Evolutionary conservation across 2,888 invertebrate species (phyloP).

Genomic region (Campaea margaritaria): DNA sequence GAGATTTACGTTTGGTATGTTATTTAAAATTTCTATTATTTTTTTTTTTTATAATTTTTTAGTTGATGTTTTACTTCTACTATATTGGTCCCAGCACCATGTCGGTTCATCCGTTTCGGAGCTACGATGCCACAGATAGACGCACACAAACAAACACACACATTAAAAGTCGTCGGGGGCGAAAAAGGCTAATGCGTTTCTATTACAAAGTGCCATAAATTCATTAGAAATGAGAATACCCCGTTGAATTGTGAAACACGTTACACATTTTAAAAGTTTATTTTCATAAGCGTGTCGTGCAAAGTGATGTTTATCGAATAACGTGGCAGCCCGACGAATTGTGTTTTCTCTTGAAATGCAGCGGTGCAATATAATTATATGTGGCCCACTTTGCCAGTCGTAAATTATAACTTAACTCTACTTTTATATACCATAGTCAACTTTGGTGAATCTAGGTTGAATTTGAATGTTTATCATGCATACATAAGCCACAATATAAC

Average conservation of each 20-base stretch:
- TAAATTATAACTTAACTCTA: background rate
- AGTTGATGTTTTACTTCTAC: too few species aligned
- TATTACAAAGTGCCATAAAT: constrained; percentile 11
- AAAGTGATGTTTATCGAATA: constrained; percentile 27
- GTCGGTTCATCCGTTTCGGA: too few species aligned
- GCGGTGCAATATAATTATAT: constrained; percentile 34
- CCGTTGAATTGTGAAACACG: constrained; percentile 29
- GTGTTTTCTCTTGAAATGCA: constrained; percentile 20
- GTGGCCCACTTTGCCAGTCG: constrained; percentile 29
- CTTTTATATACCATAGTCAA: background rate
- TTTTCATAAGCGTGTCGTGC: constrained; percentile 32
- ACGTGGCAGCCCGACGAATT: constrained; percentile 16
- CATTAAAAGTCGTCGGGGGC: too few species aligned
- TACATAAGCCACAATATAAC: too few species aligned
- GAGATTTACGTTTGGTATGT: too few species aligned
- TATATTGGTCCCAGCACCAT: too few species aligned
- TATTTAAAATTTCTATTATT: too few species aligned
- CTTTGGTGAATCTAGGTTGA: background rate
- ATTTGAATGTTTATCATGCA: background rate
- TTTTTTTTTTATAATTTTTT: too few species aligned
- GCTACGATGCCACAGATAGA: too few species aligned
- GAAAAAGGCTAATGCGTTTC: background rate
- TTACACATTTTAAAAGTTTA: constrained; percentile 17
- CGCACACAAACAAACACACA: too few species aligned
- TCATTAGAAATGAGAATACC: constrained; percentile 24